phyloP scores from a whole-genome alignment of 2,888 invertebrate genomes.

The Drosophila demipolita region DNA sequence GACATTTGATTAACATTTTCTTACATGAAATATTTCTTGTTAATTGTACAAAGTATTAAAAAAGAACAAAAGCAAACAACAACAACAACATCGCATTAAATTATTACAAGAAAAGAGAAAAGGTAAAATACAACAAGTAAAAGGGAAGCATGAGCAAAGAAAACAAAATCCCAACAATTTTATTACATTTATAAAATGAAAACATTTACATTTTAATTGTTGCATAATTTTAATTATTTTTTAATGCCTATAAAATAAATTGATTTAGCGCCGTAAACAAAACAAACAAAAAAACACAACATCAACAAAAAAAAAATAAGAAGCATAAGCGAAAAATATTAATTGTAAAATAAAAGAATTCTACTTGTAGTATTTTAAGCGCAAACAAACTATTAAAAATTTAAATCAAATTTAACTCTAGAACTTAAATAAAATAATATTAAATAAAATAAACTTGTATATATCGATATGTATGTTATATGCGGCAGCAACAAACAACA shows the following conservation, averaged over 20 bases:
- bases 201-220: slow-evolving; percentile 81
- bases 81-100: slow-evolving; percentile 49
- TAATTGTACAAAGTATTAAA: slow-evolving; percentile 83
- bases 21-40: slow-evolving; percentile 68
- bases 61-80: slow-evolving; percentile 44
- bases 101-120: slow-evolving; percentile 38
- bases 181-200: slow-evolving; percentile 81
- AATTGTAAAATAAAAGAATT: slow-evolving; percentile 55
- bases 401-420: slow-evolving; percentile 79
- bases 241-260: slow-evolving; percentile 66
- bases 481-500: slow-evolving; percentile 68
- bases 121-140: slow-evolving; percentile 41
- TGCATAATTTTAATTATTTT: slow-evolving; percentile 82
- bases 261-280: slow-evolving; percentile 63
- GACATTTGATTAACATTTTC: slow-evolving; percentile 51
- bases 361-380: slow-evolving; percentile 55
- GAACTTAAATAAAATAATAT: slow-evolving; percentile 53
- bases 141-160: slow-evolving; percentile 54
- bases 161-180: slow-evolving; percentile 77
- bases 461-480: slow-evolving; percentile 72
- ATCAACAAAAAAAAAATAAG: slow-evolving; percentile 23
- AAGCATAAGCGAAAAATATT: slow-evolving; percentile 36
- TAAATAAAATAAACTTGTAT: slow-evolving; percentile 49
- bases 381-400: slow-evolving; percentile 79
- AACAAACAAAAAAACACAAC: slow-evolving; percentile 54